A percentile compares a stretch with the other conserved stretches of the same genome.
These are phyloP conservation scores for Rhabdomys pumilio DNA, from an alignment of 2,797 vertebrate genomes.

Conservation along the genomic window DNA sequence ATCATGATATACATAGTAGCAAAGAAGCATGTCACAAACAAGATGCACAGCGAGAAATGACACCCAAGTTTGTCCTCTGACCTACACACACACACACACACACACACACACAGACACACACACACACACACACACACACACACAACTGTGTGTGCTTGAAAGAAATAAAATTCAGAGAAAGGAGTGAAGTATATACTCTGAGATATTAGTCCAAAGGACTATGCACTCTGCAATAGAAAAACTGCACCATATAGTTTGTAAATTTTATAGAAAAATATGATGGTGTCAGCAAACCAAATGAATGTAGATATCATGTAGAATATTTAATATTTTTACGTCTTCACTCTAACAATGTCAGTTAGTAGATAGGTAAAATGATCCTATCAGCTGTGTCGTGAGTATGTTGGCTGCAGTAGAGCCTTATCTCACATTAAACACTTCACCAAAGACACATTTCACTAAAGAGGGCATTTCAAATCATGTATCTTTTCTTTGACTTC, in stretches of 20 bases:
- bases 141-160: not conserved
- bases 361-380: not conserved
- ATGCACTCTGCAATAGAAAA: not conserved
- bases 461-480: not conserved
- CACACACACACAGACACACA: not conserved
- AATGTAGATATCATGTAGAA: slow-evolving; percentile 6
- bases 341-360: slow-evolving; percentile 11
- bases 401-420: not conserved
- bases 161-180: slow-evolving; percentile 27
- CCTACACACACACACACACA: not conserved
- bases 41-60: not conserved
- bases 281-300: slow-evolving; percentile 53
- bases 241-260: not conserved
- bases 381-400: not conserved
- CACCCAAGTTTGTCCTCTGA: not conserved
- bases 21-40: not conserved
- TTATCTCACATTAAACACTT: slow-evolving; percentile 50
- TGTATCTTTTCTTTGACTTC: slow-evolving; percentile 59
- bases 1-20: not conserved
- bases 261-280: slow-evolving; percentile 46
- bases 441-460: not conserved
- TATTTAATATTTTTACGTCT: slow-evolving; percentile 31
- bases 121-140: not conserved
- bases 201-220: not conserved
- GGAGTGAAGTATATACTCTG: not conserved